Percentiles rank a stretch among this genome's conserved stretches.
phyloP scores from a whole-genome alignment of 2,888 invertebrate genomes.

The Exocentrus adspersus region DNA sequence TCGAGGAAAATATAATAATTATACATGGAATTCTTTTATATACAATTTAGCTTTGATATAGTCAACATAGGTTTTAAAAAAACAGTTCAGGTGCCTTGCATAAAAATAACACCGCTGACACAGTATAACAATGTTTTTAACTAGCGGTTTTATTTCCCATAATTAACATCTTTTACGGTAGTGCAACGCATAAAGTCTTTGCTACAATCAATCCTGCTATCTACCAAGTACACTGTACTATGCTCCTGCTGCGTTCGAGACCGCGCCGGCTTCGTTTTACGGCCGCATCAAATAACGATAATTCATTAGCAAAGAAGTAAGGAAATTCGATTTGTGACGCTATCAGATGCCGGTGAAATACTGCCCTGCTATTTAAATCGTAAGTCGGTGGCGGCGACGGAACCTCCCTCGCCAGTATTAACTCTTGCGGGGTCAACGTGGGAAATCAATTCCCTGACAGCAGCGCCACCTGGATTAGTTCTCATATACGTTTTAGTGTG shows the following conservation, averaged over 20 bases:
- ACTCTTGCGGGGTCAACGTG: slow-evolving; percentile 53
- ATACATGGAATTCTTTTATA: too few species aligned
- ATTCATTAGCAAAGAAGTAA: slow-evolving; percentile 56
- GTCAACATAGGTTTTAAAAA: too few species aligned
- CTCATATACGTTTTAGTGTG: too few species aligned
- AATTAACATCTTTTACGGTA: too few species aligned
- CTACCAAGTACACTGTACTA: slow-evolving; percentile 61
- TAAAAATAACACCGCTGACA: too few species aligned
- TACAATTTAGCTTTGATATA: too few species aligned
- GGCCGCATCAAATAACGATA: slow-evolving; percentile 59
- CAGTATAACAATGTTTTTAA: too few species aligned
- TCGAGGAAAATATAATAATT: too few species aligned
- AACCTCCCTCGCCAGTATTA: slow-evolving; percentile 46
- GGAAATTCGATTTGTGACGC: slow-evolving; percentile 57
- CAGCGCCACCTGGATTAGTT: slow-evolving; percentile 18
- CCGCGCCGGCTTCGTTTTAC: slow-evolving; percentile 47
- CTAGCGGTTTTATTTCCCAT: too few species aligned
- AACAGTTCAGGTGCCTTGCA: too few species aligned
- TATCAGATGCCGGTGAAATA: slow-evolving; percentile 49
- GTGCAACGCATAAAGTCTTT: too few species aligned
- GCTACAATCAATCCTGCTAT: slow-evolving; percentile 47
- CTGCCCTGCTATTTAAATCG: slow-evolving; percentile 32
- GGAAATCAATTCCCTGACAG: slow-evolving; percentile 55
- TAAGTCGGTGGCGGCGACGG: slow-evolving; percentile 28
- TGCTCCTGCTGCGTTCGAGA: slow-evolving; percentile 41